Conservation (phyloP, 2,888 invertebrate species). For the Morpho helenor region DNA sequence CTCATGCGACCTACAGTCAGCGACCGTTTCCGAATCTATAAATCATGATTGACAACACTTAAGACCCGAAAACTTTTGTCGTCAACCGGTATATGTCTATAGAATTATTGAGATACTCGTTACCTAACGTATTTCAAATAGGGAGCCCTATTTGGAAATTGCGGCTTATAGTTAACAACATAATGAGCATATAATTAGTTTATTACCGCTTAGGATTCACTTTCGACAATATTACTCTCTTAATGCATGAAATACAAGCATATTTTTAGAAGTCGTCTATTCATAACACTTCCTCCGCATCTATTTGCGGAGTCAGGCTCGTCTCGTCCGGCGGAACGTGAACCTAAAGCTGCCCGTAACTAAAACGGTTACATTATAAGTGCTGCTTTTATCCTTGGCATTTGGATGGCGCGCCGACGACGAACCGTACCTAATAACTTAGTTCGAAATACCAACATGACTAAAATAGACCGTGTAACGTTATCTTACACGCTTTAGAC, state of each 20-base stretch:
- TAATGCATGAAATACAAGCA: conserved; percentile 9
- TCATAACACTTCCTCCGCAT: conserved; percentile 61
- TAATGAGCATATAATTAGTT: not conserved
- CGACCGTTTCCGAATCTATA: too few species aligned
- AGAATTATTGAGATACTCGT: too few species aligned
- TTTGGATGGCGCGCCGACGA: conserved; percentile 24
- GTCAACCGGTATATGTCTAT: too few species aligned
- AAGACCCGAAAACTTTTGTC: too few species aligned
- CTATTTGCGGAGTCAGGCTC: conserved; percentile 56
- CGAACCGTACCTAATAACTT: conserved; percentile 25
- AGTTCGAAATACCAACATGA: conserved; percentile 21
- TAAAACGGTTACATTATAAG: conserved; percentile 36
- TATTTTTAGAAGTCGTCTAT: conserved; percentile 40
- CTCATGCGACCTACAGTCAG: too few species aligned
- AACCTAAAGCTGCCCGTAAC: conserved; percentile 35
- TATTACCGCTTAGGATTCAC: conserved; percentile 5
- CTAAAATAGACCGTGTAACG: conserved; percentile 24
- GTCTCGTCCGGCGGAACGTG: conserved; percentile 50
- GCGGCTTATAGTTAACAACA: too few species aligned
- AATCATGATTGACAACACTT: too few species aligned
- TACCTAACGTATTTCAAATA: too few species aligned
- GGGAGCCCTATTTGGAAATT: too few species aligned
- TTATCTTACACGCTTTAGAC: conserved; percentile 15
- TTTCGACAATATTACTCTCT: conserved; percentile 36
- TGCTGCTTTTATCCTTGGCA: conserved; percentile 30